phyloP scores from a whole-genome alignment of 2,888 invertebrate species.

The Dusona sp. region DNA sequence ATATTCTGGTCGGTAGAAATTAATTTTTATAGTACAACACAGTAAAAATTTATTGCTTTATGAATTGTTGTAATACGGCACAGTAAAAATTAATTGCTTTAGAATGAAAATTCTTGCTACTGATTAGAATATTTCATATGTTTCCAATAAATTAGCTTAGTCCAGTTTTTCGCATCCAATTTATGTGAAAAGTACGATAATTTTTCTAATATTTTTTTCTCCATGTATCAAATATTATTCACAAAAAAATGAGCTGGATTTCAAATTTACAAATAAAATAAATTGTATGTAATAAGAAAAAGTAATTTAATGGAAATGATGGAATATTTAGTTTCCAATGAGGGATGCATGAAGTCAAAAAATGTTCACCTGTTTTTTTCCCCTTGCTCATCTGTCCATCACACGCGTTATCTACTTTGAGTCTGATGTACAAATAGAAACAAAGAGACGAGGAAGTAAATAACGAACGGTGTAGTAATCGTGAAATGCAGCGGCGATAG shows the following conservation, averaged over 20 bases:
- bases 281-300: background rate
- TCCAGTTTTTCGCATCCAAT: too few relatives aligned
- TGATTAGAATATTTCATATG: too few relatives aligned
- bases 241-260: background rate
- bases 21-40: too few relatives aligned
- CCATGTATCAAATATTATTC: background rate
- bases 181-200: too few relatives aligned
- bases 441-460: constrained; percentile 76
- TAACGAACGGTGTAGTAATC: constrained; percentile 73
- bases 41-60: too few relatives aligned
- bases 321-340: background rate
- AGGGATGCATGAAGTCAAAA: background rate
- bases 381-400: background rate
- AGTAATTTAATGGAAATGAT: background rate
- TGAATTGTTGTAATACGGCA: too few relatives aligned
- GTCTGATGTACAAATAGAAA: constrained; percentile 67
- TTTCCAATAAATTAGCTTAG: too few relatives aligned
- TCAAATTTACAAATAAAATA: background rate
- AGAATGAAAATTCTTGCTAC: too few relatives aligned
- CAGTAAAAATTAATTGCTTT: too few relatives aligned
- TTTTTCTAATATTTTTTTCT: too few relatives aligned
- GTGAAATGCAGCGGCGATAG: background rate
- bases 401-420: constrained; percentile 12
- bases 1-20: too few relatives aligned
- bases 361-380: background rate